Conservation (phyloP, 2,797 vertebrate species). For the Cynopterus sphinx region DNA sequence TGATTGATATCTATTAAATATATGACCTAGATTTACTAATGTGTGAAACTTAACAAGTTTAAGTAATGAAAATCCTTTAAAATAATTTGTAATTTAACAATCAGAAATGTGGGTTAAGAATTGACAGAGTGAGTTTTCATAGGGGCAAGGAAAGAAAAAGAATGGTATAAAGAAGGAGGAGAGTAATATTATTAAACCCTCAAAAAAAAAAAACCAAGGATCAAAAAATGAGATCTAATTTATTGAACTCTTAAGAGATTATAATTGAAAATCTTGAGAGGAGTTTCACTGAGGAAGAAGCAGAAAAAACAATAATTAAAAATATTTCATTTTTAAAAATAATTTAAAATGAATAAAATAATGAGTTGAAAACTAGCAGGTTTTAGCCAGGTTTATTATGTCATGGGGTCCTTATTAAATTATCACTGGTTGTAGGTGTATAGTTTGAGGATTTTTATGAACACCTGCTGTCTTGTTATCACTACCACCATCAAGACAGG, state of each 20-base stretch:
- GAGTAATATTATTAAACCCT: neutral
- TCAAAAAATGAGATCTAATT: neutral
- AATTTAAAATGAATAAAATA: too few relatives aligned
- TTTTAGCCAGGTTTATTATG: neutral
- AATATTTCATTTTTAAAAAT: neutral
- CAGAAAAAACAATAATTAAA: neutral
- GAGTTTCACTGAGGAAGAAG: neutral
- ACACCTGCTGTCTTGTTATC: neutral
- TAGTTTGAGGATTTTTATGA: neutral
- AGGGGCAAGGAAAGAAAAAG: neutral
- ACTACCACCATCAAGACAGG: neutral
- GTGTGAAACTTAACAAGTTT: neutral
- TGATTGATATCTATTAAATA: neutral
- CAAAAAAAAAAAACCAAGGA: neutral
- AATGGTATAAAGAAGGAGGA: neutral
- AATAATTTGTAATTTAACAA: neutral
- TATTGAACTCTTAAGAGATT: neutral
- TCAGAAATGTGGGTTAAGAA: neutral
- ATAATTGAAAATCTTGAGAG: neutral
- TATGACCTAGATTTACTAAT: neutral
- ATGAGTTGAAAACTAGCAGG: neutral
- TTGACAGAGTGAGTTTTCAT: neutral
- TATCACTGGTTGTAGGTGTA: neutral
- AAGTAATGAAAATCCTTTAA: neutral
- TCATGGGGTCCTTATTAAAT: neutral